These are phyloP conservation scores for Rhinophrynus dorsalis DNA, from an alignment of 2,797 vertebrate species.

Conservation along the genomic window DNA sequence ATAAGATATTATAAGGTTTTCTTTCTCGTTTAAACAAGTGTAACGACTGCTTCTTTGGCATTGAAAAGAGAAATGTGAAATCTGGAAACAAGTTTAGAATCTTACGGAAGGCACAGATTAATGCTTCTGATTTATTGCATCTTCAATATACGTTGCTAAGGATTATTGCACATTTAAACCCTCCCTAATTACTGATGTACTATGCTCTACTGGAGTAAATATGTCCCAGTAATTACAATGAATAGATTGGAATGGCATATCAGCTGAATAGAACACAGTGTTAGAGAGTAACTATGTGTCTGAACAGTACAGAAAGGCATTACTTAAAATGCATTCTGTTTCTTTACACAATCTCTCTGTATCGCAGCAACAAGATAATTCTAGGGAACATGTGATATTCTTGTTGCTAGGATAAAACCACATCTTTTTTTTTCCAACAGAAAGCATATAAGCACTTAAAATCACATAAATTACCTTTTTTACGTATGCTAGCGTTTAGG, in stretches of 20 bases:
- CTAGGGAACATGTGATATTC: conserved; percentile 7
- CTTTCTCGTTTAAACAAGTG: no score
- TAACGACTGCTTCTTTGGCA: no score
- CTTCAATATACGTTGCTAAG: neutral
- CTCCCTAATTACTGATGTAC: conserved; percentile 2
- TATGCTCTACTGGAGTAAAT: conserved; percentile 3
- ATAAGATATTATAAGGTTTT: no score
- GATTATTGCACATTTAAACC: conserved; percentile 11
- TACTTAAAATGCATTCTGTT: neutral
- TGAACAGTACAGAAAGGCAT: neutral
- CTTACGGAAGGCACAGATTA: neutral
- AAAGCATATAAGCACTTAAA: conserved; percentile 26
- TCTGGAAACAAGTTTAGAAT: neutral
- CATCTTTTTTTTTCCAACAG: conserved; percentile 15
- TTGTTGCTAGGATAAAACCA: conserved; percentile 42
- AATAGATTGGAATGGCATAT: neutral
- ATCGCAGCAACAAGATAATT: conserved; percentile 40
- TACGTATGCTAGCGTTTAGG: conserved; percentile 9
- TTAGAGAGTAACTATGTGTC: neutral
- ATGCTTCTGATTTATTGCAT: neutral
- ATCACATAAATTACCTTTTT: conserved; percentile 22
- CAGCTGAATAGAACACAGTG: conserved; percentile 9
- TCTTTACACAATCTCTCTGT: conserved; percentile 15
- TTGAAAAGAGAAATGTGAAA: neutral
- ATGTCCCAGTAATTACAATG: conserved; percentile 3